Conservation (phyloP, 2,797 vertebrate species). For the Pangasius mekongensis region DNA sequence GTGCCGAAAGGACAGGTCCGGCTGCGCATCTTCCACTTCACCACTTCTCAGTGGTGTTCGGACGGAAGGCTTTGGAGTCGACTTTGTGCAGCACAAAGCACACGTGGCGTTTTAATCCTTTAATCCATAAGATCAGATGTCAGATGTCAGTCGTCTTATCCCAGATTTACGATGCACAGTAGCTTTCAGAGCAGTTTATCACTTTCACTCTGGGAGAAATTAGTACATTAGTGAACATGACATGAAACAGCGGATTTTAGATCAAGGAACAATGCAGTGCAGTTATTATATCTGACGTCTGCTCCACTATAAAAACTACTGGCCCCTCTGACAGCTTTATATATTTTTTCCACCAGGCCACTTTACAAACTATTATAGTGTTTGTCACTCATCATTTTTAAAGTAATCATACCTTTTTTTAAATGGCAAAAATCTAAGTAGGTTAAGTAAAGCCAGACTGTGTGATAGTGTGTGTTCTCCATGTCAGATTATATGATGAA, state of each 20-base stretch:
- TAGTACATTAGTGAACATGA: not conserved
- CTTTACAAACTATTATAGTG: not conserved
- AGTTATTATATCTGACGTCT: not conserved
- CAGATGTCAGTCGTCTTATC: not conserved
- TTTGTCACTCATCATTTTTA: not conserved
- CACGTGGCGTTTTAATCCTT: not conserved
- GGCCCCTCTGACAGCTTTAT: not conserved
- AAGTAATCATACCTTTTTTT: not conserved
- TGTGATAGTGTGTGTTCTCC: too few species aligned
- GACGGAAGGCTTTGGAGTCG: not conserved
- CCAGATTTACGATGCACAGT: not conserved
- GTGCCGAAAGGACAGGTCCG: slow-evolving; percentile 22
- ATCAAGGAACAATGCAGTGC: not conserved
- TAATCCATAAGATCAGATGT: not conserved
- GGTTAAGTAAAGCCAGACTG: not conserved
- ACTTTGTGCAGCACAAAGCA: not conserved
- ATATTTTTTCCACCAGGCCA: not conserved
- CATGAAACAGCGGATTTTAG: not conserved
- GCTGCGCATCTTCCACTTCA: not conserved
- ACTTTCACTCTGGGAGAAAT: not conserved
- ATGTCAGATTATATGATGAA: not conserved
- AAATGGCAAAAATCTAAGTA: not conserved
- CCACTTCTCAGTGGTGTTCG: not conserved
- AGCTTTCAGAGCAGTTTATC: not conserved
- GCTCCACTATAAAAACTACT: not conserved